Base-by-base conservation (phyloP, 2,797 vertebrate species). In the Sparus aurata region DNA sequence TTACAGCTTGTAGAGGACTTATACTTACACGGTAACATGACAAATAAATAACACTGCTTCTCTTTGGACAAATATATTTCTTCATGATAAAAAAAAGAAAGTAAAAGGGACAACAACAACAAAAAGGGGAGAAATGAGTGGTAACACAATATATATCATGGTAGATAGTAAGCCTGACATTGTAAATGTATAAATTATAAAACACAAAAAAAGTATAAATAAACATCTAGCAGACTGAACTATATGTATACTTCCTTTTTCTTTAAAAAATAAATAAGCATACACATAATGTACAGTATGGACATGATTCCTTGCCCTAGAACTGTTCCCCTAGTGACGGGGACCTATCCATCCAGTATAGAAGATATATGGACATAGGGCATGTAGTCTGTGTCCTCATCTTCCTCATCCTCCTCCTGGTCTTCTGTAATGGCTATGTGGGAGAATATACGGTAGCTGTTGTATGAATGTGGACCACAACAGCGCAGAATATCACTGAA, bases 41-140 rank as follows among this genome's bases (percentile, higher is more conserved):
- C 90, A 93, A 99, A 99, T 99, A 99, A 99, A 99, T 99, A 99
- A 99, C 98, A 99, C 96, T 97, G 97, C 96, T 98, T 97, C 97
- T 98, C 97, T 98, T 97, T 95, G 98, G 97, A 99, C 95, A 97
- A 98, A 99, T 98, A 99, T 96, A 98, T 96, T 97, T 99, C 96
- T 97, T 98, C 96, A 97, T 98, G 96, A 92, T 94, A 90, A 92
- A 90, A 94, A 86, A 90, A 90, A 81, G 72, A 85, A 92, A 87
- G 73, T 81, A 82, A 87, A 91, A 85, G 69, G 78, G 77, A 90
- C 65, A 76, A 88, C 82, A 89, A 88, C 82, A 89, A 90, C 75
- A 90, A 87, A 91, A 91, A 82, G 59, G 59, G 73, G 67, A 73
- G 61, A 85, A 87, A 88, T 89, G 89, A 93, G 91, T 93, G 91